Conservation (phyloP, 2,113 vertebrate genomes). For the Caloenas nicobarica region DNA sequence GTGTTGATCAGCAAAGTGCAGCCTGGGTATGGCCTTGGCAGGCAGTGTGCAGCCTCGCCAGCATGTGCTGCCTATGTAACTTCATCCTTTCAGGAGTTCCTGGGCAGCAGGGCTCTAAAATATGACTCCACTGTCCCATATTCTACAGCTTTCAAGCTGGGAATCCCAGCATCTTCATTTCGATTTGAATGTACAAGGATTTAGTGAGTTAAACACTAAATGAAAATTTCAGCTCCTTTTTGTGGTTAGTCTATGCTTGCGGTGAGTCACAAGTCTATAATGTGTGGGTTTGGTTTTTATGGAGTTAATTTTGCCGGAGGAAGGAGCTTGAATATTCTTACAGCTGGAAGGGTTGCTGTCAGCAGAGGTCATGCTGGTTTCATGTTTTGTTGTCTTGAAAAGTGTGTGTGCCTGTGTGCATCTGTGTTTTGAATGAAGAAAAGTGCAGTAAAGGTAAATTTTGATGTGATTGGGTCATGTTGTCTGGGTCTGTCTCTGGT, state of each 20-base stretch:
- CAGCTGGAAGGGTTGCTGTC: not conserved
- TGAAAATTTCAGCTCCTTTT: not conserved
- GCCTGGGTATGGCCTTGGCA: not conserved
- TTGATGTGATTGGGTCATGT: not conserved
- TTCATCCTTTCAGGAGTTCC: not conserved
- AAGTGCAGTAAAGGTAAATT: not conserved
- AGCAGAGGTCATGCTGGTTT: not conserved
- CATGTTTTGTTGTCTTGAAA: not conserved
- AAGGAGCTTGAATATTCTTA: not conserved
- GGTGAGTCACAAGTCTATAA: not conserved
- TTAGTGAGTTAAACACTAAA: not conserved
- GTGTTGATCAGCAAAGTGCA: not conserved
- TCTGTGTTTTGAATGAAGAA: not conserved
- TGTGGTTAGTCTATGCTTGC: not conserved
- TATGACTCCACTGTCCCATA: not conserved
- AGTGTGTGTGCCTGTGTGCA: not conserved
- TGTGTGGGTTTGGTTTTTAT: not conserved
- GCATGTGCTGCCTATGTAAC: not conserved
- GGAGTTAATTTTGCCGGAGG: not conserved
- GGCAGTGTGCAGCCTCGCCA: fast-evolving
- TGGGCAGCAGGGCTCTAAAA: not conserved
- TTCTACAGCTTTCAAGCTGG: not conserved
- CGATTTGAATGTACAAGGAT: not conserved
- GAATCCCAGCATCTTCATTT: not conserved
- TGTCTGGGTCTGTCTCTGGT: not conserved